phyloP scores from a whole-genome alignment of 2,888 invertebrate species.

The Dicyrtomina minuta region DNA sequence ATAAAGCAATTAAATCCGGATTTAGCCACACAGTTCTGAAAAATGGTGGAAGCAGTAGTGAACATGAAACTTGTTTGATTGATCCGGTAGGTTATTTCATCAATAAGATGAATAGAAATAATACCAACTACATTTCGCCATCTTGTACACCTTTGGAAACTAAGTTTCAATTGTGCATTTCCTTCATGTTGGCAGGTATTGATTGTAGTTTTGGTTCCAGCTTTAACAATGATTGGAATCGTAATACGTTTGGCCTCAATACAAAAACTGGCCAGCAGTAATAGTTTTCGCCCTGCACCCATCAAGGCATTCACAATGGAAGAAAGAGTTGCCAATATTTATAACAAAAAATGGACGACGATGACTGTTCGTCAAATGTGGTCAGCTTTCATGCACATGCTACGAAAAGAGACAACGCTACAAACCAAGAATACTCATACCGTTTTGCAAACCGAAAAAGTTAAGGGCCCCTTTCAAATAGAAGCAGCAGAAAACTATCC shows the following conservation, averaged over 20 bases:
- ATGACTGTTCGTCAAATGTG: slow-evolving; percentile 40
- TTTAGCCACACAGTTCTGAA: no score
- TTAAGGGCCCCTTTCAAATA: neutral
- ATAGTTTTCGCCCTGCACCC: neutral
- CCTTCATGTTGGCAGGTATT: slow-evolving; percentile 6
- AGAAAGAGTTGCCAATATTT: slow-evolving; percentile 42
- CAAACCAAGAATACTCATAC: neutral
- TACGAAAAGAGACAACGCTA: slow-evolving; percentile 36
- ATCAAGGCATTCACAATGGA: slow-evolving; percentile 33
- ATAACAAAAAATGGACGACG: slow-evolving; percentile 43
- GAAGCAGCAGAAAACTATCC: neutral
- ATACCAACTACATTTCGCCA: no score
- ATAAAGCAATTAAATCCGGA: no score
- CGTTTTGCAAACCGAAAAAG: neutral
- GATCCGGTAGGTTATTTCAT: slow-evolving; percentile 42
- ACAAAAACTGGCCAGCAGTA: slow-evolving; percentile 37
- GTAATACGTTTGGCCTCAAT: slow-evolving; percentile 40
- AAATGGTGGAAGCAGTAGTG: no score
- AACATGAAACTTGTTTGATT: slow-evolving; percentile 35
- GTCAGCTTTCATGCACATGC: slow-evolving; percentile 42
- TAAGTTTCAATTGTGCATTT: no score
- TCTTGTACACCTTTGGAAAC: no score
- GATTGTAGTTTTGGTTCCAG: slow-evolving; percentile 43
- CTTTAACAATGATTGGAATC: slow-evolving; percentile 44
- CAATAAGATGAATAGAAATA: no score